Evolutionary conservation across 2,113 vertebrate genomes (phyloP), one percentile per base, ranked within the genome.

Genomic region (Carettochelys insculpta): DNA sequence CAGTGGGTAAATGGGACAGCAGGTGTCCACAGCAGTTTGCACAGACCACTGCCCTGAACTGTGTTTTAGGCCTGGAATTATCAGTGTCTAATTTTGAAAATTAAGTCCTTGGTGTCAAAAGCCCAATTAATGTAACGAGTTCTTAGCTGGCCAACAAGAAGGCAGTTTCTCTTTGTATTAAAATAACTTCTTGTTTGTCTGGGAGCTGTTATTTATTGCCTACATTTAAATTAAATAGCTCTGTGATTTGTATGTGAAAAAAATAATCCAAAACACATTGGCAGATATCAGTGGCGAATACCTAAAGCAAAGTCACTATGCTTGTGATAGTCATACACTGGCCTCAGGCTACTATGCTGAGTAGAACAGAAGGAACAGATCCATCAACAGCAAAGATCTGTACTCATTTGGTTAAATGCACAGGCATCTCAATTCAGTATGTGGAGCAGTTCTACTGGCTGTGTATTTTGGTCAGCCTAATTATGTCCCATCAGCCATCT

Each of bases 1-100:
- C 2, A 13, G 17, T 65, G 17, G 14, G 34, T 65, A 14, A n/a
- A 16, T 8, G 34, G 61, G 34, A 65, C 34, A 0, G 0, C 1
- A 1, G 68, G 58, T 25, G 17, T 78, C 65, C 47, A 3, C 4
- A 68, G 27, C 9, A 3, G 20, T 4, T 31, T 78, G 3, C 22
- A 52, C 22, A 78, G 48, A 52, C 24, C 20, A n/a, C 31, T 22
- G n/a, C 20, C 12, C n/a, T 3, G 2, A 1, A 3, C 77, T 22
- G 20, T 51, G 56, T 34, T 75, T 75, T 45, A 45, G 41, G 41
- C 71, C 43, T 45, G 24, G 27, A 45, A 75, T 29, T 45, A 29
- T 75, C 22, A 27, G 71, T 75, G 41, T 27, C 11, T 75, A 75
- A 27, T 45, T 75, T 73, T 43, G 71, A 75, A 43, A 45, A 75